A percentile compares a stretch with the other conserved stretches of the same genome.
Evolutionary conservation across 2,888 invertebrate genomes (phyloP).

Genomic region (Cerastoderma edule): DNA sequence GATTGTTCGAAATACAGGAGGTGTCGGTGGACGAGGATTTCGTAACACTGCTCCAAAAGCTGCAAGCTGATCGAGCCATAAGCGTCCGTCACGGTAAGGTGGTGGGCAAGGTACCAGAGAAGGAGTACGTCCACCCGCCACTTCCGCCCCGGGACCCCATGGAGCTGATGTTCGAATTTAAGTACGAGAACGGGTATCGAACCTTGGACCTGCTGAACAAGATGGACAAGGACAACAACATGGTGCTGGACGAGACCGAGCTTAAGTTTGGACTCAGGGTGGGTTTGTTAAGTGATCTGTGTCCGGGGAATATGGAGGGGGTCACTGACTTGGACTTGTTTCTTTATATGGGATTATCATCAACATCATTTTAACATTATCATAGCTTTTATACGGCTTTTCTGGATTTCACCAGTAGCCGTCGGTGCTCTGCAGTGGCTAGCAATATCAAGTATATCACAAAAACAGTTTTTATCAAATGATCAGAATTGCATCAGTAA

Average conservation of each 20-base stretch:
- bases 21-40: slow-evolving; percentile 51
- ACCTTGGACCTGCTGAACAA: slow-evolving; percentile 48
- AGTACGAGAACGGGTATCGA: slow-evolving; percentile 54
- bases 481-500: no score
- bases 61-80: slow-evolving; percentile 28
- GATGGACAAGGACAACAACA: slow-evolving; percentile 50
- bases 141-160: slow-evolving; percentile 50
- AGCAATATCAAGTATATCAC: no score
- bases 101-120: slow-evolving; percentile 46
- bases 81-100: slow-evolving; percentile 40
- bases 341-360: no score
- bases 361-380: no score
- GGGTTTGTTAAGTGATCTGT: no score
- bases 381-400: no score
- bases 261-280: slow-evolving; percentile 43
- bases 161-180: slow-evolving; percentile 51
- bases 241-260: slow-evolving; percentile 41
- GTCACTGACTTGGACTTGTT: no score
- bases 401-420: no score
- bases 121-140: slow-evolving; percentile 29
- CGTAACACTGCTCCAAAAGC: slow-evolving; percentile 25
- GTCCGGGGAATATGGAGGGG: no score
- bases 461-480: no score
- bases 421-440: no score
- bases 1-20: slow-evolving; percentile 34